Evolutionary conservation across 2,888 invertebrate species (phyloP), one percentile per base, ranked within the genome.

Genomic region (Elysia crispata): DNA sequence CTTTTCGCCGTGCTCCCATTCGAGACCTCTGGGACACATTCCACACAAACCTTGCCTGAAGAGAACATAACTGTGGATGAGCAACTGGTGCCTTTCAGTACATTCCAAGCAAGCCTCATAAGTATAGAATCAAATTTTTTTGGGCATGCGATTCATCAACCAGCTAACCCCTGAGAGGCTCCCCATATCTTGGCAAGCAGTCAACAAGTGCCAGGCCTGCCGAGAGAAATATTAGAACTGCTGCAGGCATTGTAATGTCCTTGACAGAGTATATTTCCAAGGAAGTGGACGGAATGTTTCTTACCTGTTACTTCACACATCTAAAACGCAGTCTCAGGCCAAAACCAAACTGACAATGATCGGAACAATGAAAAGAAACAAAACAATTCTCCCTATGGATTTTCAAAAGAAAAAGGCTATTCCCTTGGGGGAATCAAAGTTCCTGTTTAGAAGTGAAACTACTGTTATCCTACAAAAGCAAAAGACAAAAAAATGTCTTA

Each of bases 41-140:
- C 33, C 33, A 69, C n/a, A 69, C 1, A 11, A 60, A 60, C 31
- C 31, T 60, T 1, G 75, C 57, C 75, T 23, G 62, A 60, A 1
- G 30, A 75, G n/a, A 75, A 75, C 75, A 75, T 75, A 20, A 76
- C 66, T 11, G n/a, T 76, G 6, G 76, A 64, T 23, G 76, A 76
- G 41, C 76, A 76, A 31, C n/a, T 64, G n/a, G 64, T 66, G 30
- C 49, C 66, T 8, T 64, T 64, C 41, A 75, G 49, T 73, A 73
- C 41, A 54, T 73, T 8, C 49, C 73, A 11, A 23, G 23, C 25
- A 73, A 73, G 54, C 73, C 73, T 23, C 50, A 73, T 23, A 73
- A 50, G 28, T 73, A 60, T 31, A 18, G 31, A 31, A 30, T 60
- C 60, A 73, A 73, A 50, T 50, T 23, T n/a, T n/a, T n/a, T n/a